A percentile compares a stretch with the other conserved stretches of the same genome.
Evolutionary conservation across 2,888 invertebrate species (phyloP).

Genomic region (Polietes domitor): DNA sequence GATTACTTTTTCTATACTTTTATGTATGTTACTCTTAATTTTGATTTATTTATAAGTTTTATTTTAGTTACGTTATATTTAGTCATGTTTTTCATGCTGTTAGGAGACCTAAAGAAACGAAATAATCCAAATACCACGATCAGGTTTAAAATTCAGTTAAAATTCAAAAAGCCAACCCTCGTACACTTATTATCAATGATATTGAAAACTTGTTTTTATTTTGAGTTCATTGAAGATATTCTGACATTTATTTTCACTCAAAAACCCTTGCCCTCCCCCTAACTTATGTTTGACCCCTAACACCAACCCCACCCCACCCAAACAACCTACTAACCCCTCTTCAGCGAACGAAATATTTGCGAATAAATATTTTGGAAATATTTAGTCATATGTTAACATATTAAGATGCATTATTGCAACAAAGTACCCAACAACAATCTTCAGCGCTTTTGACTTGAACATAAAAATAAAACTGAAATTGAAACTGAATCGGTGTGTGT

Average conservation of each 20-base stretch:
- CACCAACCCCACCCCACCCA: too few species aligned
- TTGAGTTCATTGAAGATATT: constrained; percentile 9
- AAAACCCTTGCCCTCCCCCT: constrained; percentile 24
- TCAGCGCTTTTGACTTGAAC: constrained; percentile 67
- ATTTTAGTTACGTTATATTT: constrained; percentile 6
- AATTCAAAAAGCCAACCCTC: neutral
- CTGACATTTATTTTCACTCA: constrained; percentile 17
- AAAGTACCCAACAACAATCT: constrained; percentile 78
- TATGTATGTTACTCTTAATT: neutral
- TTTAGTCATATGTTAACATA: neutral
- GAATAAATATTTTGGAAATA: constrained; percentile 24
- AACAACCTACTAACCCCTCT: constrained; percentile 5
- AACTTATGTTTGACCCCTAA: constrained; percentile 8
- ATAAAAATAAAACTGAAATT: neutral
- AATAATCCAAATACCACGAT: constrained; percentile 10
- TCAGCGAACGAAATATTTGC: neutral
- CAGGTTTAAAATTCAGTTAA: constrained; percentile 1
- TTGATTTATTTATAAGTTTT: constrained; percentile 3
- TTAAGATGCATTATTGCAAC: constrained; percentile 70
- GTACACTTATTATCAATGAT: neutral
- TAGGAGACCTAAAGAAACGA: constrained; percentile 4
- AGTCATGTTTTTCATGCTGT: constrained; percentile 6
- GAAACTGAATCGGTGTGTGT: constrained; percentile 42
- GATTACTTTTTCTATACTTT: neutral
- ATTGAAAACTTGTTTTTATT: constrained; percentile 19